phyloP scores from a whole-genome alignment of 2,113 vertebrate species.

The Xenopus laevis region DNA sequence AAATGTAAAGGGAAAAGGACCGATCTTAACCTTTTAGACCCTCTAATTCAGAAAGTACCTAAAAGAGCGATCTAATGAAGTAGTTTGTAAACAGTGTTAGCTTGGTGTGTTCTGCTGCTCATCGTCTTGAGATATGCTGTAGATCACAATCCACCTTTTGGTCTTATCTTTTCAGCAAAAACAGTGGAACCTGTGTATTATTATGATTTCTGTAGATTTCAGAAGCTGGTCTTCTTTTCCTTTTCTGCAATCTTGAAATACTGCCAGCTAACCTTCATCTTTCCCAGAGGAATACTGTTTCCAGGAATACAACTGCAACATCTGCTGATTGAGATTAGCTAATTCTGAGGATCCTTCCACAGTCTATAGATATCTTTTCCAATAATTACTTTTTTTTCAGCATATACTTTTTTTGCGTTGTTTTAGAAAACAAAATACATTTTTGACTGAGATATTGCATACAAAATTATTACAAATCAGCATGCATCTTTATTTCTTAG shows the following conservation, averaged over 20 bases:
- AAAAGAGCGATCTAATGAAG: no score
- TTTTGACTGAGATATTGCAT: no score
- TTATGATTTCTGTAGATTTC: background rate
- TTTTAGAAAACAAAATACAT: background rate
- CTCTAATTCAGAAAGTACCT: no score
- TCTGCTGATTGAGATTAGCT: constrained; percentile 34
- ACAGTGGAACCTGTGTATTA: background rate
- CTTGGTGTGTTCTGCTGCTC: no score
- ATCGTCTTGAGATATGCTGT: no score
- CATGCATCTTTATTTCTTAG: no score
- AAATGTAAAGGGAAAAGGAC: no score
- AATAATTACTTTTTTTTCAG: constrained; percentile 5
- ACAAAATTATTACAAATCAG: background rate
- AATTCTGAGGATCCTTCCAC: constrained; percentile 8
- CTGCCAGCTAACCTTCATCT: constrained; percentile 19
- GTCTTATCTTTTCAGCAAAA: no score
- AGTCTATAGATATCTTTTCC: constrained; percentile 29
- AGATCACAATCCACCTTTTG: no score
- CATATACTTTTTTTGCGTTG: background rate
- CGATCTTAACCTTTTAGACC: no score
- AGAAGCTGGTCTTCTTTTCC: background rate
- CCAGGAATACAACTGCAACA: constrained; percentile 34
- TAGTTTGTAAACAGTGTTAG: no score
- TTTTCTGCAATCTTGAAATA: constrained; percentile 2
- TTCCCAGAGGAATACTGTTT: constrained; percentile 32